Evolutionary conservation across 2,797 vertebrate species (phyloP).

Genomic region (Morus bassanus): DNA sequence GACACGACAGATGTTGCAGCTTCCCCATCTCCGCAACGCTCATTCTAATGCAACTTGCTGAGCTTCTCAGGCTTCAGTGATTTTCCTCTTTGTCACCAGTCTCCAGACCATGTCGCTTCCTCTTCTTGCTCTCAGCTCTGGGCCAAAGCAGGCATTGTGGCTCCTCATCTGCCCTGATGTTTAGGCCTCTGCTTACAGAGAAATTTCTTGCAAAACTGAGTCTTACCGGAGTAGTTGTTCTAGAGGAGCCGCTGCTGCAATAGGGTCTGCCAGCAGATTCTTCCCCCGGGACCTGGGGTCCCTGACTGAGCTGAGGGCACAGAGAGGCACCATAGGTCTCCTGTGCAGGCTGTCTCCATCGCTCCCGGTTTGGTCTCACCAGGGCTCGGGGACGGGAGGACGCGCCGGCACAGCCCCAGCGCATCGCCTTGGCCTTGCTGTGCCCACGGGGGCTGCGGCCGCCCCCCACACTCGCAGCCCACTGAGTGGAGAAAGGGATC

Average conservation of each 20-base stretch:
- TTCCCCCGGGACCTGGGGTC: background rate
- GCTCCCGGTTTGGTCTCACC: fast-evolving
- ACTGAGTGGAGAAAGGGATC: fast-evolving
- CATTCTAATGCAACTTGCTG: background rate
- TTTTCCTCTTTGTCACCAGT: background rate
- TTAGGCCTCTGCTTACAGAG: background rate
- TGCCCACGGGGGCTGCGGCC: background rate
- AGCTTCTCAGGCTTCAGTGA: background rate
- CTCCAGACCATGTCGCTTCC: background rate
- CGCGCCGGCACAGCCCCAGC: background rate
- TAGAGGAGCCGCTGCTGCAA: background rate
- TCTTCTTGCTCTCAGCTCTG: background rate
- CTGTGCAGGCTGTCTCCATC: background rate
- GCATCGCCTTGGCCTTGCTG: background rate
- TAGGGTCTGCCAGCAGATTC: background rate
- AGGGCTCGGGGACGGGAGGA: background rate
- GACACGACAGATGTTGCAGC: background rate
- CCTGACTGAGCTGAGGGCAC: background rate
- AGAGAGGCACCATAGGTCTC: fast-evolving
- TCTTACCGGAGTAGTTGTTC: background rate
- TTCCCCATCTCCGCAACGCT: background rate
- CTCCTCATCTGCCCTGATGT: background rate
- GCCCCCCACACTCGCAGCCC: fast-evolving
- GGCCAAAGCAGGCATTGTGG: fast-evolving
- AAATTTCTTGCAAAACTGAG: background rate